These are phyloP conservation scores for Eulithis testata DNA, from an alignment of 2,888 invertebrate species.

Conservation along the genomic window DNA sequence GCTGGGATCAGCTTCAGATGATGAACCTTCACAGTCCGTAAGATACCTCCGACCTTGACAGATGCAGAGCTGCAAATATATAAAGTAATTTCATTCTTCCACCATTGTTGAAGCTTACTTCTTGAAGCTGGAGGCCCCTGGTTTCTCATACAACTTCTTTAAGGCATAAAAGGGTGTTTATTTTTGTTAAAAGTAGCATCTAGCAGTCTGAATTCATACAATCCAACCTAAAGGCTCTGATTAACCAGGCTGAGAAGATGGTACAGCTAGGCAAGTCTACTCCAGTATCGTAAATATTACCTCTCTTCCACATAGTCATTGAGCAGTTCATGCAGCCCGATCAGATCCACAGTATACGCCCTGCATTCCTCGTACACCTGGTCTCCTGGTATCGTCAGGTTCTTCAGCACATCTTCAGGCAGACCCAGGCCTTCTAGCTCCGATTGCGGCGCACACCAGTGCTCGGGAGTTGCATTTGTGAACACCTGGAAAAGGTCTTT, in stretches of 20 bases:
- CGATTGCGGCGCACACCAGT: conserved; percentile 86
- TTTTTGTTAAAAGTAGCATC: too few species aligned
- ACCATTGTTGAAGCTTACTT: too few species aligned
- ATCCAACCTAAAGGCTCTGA: too few species aligned
- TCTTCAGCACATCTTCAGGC: conserved; percentile 75
- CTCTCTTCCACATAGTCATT: conserved; percentile 63
- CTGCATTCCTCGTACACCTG: conserved; percentile 79
- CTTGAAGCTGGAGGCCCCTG: too few species aligned
- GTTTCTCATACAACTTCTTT: too few species aligned
- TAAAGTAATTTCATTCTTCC: too few species aligned
- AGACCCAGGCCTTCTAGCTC: conserved; percentile 78
- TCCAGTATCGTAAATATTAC: conserved; percentile 42
- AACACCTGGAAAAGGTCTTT: conserved; percentile 79
- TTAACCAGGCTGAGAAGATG: too few species aligned
- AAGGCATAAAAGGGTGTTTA: too few species aligned
- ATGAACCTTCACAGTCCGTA: conserved; percentile 54
- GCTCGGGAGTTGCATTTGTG: conserved; percentile 88
- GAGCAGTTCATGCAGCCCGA: conserved; percentile 57
- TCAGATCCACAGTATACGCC: conserved; percentile 79
- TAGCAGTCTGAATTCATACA: too few species aligned
- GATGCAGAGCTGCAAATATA: conserved; percentile 57
- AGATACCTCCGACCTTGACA: conserved; percentile 53
- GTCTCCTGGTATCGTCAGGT: conserved; percentile 79
- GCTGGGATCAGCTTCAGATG: conserved; percentile 54
- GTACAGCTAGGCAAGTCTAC: too few species aligned